Evolutionary conservation across 2,888 invertebrate genomes (phyloP), one percentile per base, ranked within the genome.

Genomic region (Vanessa cardui): DNA sequence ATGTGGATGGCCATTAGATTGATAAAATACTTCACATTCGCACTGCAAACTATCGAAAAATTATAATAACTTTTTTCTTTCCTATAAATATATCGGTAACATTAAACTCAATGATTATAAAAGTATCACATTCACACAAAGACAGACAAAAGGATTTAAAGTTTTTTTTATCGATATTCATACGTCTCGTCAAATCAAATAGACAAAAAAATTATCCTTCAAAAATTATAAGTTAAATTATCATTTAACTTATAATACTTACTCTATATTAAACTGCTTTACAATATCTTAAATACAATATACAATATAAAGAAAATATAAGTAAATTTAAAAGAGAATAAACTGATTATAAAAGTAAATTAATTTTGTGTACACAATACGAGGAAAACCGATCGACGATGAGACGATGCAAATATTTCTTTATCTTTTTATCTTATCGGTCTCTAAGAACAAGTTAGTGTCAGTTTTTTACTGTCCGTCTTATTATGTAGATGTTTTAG

Each of bases 1-100:
- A 79, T 77, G 76, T 73, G 68, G 58, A 58, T 62, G 52, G 50
- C 64, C 58, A 67, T 64, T 64, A 67, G 33, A 64, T 64, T 67
- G 70, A 67, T 64, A 49, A 67, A 64, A 61, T 58, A 46, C 26
- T 66, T 68, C 65, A 70, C 62, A 67, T 66, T 58, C 54, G 65
- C 56, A 50, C 68, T 54, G 63, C 60, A 67, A 59, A 50, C 46
- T 45, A 18, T 52, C 44, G 45, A 59, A 16, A 18, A 54, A 62
- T 54, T 31, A 62, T 5, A 15, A 6, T 1, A 44, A 33, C 15
- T 5, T 20, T 50, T 6, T 52, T 52, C 31, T 16, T 7, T 0
- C 1, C 16, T 18, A 52, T 52, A 26, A 21, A 52, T 21, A 52
- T 15, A 52, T 26, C 15, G 5, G 26, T 26, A 26, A 26, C 3